Conservation (phyloP, 2,888 invertebrate genomes). For the Quadroppia sp. region DNA sequence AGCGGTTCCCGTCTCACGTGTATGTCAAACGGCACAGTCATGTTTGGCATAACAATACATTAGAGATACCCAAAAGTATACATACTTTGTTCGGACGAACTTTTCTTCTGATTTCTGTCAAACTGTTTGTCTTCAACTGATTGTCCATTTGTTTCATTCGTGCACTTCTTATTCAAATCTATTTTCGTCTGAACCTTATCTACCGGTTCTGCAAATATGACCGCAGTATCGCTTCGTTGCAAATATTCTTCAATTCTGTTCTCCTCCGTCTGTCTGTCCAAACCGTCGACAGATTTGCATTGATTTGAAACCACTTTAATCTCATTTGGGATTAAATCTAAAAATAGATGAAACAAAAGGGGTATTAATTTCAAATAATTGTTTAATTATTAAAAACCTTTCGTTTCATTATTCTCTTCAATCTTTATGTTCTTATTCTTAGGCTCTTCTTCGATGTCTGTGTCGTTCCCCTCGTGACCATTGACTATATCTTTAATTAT, state of each 20-base stretch:
- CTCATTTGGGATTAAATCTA: not conserved
- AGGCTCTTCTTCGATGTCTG: conserved; percentile 9
- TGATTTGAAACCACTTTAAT: not conserved
- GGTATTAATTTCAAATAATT: not conserved
- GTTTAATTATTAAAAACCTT: not conserved
- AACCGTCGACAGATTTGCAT: not conserved
- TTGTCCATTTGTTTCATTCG: conserved; percentile 4
- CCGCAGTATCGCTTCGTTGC: conserved; percentile 57
- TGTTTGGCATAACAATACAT: not conserved
- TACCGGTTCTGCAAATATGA: conserved; percentile 58
- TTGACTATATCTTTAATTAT: conserved; percentile 35
- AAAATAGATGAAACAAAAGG: not conserved
- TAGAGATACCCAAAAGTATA: not conserved
- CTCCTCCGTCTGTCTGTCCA: conserved; percentile 49
- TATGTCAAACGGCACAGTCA: no score
- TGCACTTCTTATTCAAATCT: not conserved
- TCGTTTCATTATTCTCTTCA: not conserved
- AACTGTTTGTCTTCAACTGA: conserved; percentile 23
- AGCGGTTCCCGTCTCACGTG: no score
- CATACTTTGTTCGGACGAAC: conserved; percentile 26
- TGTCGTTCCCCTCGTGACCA: conserved; percentile 22
- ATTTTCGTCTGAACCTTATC: conserved; percentile 49
- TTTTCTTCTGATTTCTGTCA: not conserved
- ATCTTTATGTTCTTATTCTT: not conserved
- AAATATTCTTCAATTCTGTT: conserved; percentile 57